Conservation (phyloP, 2,797 vertebrate genomes). For the Psittacula derbiana region DNA sequence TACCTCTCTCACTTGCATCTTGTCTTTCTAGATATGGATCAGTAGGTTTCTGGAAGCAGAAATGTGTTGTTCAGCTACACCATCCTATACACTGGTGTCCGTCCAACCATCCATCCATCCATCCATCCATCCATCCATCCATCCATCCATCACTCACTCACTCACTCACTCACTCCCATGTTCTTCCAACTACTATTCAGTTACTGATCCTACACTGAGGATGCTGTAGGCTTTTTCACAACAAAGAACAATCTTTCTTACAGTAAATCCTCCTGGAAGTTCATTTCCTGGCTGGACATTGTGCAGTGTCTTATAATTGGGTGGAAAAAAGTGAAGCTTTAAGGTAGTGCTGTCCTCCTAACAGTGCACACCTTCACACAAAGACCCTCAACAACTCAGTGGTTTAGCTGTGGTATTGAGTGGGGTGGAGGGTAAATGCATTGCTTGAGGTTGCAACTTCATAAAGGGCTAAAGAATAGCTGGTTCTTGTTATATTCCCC, state of each 20-base stretch:
- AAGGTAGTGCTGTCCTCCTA: background rate
- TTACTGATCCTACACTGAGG: background rate
- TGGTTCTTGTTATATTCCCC: background rate
- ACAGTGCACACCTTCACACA: background rate
- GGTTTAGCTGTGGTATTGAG: background rate
- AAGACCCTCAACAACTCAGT: background rate
- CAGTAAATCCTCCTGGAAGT: background rate
- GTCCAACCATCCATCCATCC: background rate
- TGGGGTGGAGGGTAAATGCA: background rate
- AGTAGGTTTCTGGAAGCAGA: background rate
- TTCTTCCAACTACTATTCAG: background rate
- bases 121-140: background rate
- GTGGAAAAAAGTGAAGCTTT: background rate
- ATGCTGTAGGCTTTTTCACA: background rate
- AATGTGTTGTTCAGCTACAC: background rate
- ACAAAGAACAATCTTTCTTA: background rate
- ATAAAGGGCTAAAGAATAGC: background rate
- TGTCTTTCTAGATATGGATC: background rate
- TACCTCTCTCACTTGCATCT: background rate
- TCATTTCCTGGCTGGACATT: background rate
- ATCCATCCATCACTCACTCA: background rate
- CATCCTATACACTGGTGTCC: fast-evolving
- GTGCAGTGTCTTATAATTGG: background rate
- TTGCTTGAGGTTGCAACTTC: background rate
- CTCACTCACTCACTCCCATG: background rate